phyloP scores from a whole-genome alignment of 2,888 invertebrate genomes.

The Andrena praecox region DNA sequence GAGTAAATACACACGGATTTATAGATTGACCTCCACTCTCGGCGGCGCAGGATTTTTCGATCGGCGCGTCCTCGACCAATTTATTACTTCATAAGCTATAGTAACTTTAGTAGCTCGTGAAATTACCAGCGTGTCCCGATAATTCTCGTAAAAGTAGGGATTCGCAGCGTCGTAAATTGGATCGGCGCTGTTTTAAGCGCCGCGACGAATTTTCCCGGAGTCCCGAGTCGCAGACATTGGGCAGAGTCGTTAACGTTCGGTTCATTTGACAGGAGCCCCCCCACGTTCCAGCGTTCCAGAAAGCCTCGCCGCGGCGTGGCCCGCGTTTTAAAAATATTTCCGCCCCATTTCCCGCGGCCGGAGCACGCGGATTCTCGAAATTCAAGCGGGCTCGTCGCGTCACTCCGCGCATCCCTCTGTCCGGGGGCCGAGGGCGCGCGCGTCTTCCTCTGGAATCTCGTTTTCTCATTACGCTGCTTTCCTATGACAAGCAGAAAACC shows the following conservation, averaged over 20 bases:
- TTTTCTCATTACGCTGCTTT: constrained; percentile 7
- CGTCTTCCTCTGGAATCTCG: background rate
- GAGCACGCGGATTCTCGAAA: background rate
- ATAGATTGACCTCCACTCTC: constrained; percentile 10
- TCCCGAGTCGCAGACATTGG: background rate
- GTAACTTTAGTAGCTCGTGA: background rate
- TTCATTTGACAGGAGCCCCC: background rate
- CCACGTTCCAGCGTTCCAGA: background rate
- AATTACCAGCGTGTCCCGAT: background rate
- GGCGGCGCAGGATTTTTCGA: background rate
- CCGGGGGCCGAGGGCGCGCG: background rate
- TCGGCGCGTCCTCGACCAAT: background rate
- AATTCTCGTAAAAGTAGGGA: background rate
- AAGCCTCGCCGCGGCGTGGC: background rate
- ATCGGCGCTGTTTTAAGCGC: background rate
- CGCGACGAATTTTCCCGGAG: background rate
- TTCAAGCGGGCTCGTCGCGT: constrained; percentile 2
- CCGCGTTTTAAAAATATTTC: constrained; percentile 23
- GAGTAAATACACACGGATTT: constrained; percentile 2
- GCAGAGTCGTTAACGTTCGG: background rate
- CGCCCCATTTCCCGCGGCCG: constrained; percentile 10
- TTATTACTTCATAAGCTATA: background rate
- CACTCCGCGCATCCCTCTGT: no score
- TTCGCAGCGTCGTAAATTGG: background rate
- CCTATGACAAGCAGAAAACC: background rate